Evolutionary conservation across 1,140 invertebrate species (phyloP).

Genomic region (Acyrthosiphon pisum): DNA sequence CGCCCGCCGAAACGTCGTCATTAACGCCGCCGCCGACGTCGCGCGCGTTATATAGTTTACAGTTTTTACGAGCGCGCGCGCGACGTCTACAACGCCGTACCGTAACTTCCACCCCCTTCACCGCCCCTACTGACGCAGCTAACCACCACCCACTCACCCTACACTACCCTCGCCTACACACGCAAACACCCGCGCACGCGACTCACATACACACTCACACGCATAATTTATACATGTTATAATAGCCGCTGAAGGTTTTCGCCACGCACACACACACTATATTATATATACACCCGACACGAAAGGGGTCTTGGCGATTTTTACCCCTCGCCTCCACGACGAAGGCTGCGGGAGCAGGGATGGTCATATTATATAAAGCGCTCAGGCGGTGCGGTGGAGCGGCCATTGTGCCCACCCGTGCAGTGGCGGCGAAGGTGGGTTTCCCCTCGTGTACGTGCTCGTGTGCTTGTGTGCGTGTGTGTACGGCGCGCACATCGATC

Average conservation of each 20-base stretch:
- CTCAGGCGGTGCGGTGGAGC: neutral
- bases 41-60: neutral
- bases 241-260: conserved; percentile 8
- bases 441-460: neutral
- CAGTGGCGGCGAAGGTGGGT: neutral
- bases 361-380: neutral
- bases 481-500: conserved; percentile 23
- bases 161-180: neutral
- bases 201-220: neutral
- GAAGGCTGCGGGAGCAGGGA: neutral
- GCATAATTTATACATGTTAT: neutral
- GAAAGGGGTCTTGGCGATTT: conserved; percentile 43
- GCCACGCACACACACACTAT: neutral
- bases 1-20: conserved; percentile 8
- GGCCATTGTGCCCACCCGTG: neutral
- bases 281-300: neutral
- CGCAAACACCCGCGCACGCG: neutral
- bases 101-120: neutral
- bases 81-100: neutral
- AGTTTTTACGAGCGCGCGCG: neutral
- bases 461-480: neutral
- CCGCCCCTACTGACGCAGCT: neutral
- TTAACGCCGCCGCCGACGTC: neutral
- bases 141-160: neutral
- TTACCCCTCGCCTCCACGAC: neutral